Conservation (phyloP, 2,888 invertebrate genomes). For the Celastrina argiolus region DNA sequence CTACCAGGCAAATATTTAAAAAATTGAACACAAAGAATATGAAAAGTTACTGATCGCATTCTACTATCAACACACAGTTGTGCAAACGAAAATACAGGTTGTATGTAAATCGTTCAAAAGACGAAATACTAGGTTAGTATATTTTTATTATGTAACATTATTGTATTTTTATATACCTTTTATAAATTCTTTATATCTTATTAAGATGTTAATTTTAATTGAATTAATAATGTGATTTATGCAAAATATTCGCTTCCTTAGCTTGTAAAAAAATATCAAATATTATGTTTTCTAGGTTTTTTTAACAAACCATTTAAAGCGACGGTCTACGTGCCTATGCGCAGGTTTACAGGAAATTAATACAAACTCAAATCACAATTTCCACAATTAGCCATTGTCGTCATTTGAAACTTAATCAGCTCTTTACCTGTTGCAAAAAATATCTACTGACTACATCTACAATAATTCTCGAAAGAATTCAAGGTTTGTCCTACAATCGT, state of each 20-base stretch:
- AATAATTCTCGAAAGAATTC: background rate
- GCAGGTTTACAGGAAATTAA: background rate
- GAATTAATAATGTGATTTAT: background rate
- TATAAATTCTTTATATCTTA: background rate
- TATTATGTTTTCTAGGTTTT: background rate
- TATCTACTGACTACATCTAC: background rate
- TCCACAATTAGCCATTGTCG: conserved; percentile 11
- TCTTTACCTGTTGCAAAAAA: conserved; percentile 6
- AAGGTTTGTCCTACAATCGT: background rate
- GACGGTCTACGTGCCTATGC: background rate
- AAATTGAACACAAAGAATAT: background rate
- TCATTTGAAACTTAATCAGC: background rate
- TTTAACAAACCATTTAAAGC: background rate
- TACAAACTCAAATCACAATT: background rate
- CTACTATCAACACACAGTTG: conserved; percentile 35
- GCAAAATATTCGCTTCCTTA: background rate
- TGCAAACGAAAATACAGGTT: conserved; percentile 37
- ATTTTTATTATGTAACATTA: background rate
- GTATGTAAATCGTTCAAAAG: background rate
- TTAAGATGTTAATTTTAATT: background rate
- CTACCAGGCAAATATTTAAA: conserved; percentile 15
- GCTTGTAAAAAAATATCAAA: background rate
- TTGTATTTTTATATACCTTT: background rate
- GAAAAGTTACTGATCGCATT: conserved; percentile 7
- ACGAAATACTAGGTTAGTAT: background rate